Evolutionary conservation across 2,113 vertebrate species (phyloP), one percentile per base, ranked within the genome.

Genomic region (Arvicanthis niloticus): DNA sequence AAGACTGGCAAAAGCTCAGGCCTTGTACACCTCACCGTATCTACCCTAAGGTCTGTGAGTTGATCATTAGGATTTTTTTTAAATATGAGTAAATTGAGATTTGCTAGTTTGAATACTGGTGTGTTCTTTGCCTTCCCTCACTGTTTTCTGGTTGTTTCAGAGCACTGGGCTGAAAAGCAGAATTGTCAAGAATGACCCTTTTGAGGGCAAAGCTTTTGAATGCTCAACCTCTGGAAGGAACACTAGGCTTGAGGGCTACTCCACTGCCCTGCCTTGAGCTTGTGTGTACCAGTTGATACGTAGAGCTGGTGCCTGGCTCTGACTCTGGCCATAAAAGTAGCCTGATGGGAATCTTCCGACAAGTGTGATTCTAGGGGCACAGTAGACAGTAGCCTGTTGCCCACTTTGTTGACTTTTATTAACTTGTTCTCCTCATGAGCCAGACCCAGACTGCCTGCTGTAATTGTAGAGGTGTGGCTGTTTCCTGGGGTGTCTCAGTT

Each of bases 401-500:
- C 16, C 16, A 34, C 94, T 96, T 93, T 96, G 91, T 40, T 96
- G 56, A 21, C 53, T 62, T 80, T 73, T 80, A 62, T 9, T 67
- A 76, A 77, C 77, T 78, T 89, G 62, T 80, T 94, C 72, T 56
- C 92, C 42, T 81, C 85, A 70, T 42, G n/a, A 65, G 94, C 31
- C 86, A 89, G 72, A 89, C 45, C 48, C 42, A 78, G 58, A 70
- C 48, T 37, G 26, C 67, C 68, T 17, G 12, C 42, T 45, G 29
- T 51, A 45, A 19, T 92, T 40, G 62, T 89, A 67, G 67, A 96
- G 92, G 91, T 93, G 96, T 94, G 95, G 91, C 51, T 91, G 58
- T 91, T 96, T 97, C 93, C 95, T 95, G 97, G 67, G 87, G n/a
- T 97, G 96, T 75, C 95, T 58, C 91, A 94, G 48, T 89, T 51